A percentile compares a stretch with the other conserved stretches of the same genome.
Evolutionary conservation across 92 coral and sea anemone genomes (phyloP).

Genomic region (Muricea muricata): DNA sequence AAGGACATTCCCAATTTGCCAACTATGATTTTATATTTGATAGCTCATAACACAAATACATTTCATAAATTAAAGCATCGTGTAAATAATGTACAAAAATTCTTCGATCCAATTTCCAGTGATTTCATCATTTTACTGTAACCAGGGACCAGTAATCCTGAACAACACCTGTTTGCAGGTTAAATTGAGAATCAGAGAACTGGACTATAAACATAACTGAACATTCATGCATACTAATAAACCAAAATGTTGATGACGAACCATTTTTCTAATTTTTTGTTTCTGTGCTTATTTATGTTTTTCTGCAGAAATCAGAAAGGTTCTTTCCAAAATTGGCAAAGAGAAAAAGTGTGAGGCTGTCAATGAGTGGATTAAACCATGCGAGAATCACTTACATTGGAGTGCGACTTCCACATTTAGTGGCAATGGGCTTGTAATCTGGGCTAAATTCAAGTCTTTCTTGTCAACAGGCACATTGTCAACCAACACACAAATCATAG

Average conservation of each 20-base stretch:
- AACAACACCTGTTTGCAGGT: neutral
- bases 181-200: slow-evolving; percentile 56
- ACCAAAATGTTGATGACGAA: no score
- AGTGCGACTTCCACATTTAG: slow-evolving; percentile 51
- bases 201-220: slow-evolving; percentile 34
- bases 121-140: no score
- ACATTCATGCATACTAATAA: no score
- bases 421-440: slow-evolving; percentile 56
- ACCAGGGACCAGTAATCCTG: no score
- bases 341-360: slow-evolving; percentile 32
- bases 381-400: slow-evolving; percentile 60
- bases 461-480: slow-evolving; percentile 57
- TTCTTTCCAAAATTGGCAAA: neutral
- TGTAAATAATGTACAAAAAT: no score
- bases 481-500: slow-evolving; percentile 39
- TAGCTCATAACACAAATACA: no score
- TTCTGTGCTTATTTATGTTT: no score
- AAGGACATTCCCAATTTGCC: neutral
- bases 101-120: slow-evolving; percentile 38
- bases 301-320: neutral
- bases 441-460: slow-evolving; percentile 60
- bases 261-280: no score
- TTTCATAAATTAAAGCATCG: no score
- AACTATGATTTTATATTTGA: no score
- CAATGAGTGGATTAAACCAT: slow-evolving; percentile 48